These are phyloP conservation scores for Xyliphius kryptos DNA, from an alignment of 2,113 vertebrate genomes.

Conservation along the genomic window DNA sequence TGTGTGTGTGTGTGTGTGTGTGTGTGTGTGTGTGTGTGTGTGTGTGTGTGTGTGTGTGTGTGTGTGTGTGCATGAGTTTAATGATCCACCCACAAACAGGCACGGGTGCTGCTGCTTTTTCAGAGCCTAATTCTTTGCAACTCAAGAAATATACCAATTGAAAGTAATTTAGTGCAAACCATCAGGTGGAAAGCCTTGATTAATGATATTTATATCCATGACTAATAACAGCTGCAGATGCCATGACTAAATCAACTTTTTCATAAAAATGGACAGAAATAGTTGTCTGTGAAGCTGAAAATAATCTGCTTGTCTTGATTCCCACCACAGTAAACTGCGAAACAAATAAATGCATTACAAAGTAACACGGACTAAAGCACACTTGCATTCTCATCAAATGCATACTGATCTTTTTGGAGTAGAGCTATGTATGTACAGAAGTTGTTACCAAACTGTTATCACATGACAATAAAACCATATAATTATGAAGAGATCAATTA, in stretches of 20 bases:
- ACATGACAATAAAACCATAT: too few species aligned
- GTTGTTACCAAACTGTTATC: too few species aligned
- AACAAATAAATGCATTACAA: not conserved
- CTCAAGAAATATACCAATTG: not conserved
- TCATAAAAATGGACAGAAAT: not conserved
- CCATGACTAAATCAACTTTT: not conserved
- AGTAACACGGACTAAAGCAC: too few species aligned
- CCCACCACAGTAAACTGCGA: not conserved
- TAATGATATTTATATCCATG: slow-evolving; percentile 21
- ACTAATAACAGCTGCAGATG: slow-evolving; percentile 8
- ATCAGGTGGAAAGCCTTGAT: slow-evolving; percentile 18
- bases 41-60: too few species aligned
- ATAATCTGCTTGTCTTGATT: not conserved
- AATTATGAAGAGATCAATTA: too few species aligned
- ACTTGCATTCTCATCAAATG: too few species aligned
- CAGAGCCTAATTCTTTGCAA: not conserved
- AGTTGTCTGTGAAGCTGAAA: not conserved
- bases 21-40: too few species aligned
- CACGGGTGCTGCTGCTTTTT: not conserved
- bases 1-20: too few species aligned
- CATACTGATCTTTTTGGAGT: too few species aligned
- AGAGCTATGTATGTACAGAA: too few species aligned
- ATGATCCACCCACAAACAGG: slow-evolving; percentile 2
- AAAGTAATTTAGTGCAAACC: not conserved
- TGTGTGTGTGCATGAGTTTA: not conserved